phyloP scores from a whole-genome alignment of 2,888 invertebrate genomes.

The Eilema caniola region DNA sequence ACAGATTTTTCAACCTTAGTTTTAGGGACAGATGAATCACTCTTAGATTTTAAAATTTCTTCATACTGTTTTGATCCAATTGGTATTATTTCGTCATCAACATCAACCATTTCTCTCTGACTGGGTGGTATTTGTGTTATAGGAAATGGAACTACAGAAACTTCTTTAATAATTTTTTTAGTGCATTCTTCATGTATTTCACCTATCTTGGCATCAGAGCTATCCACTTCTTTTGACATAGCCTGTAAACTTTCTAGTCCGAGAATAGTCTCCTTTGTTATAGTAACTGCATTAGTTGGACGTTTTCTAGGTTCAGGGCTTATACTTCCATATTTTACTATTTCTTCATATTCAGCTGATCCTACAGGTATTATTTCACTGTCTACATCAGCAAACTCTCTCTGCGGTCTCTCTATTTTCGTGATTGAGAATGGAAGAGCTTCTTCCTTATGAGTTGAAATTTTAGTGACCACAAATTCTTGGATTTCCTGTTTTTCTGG shows the following conservation, averaged over 20 bases:
- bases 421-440: conserved; percentile 77
- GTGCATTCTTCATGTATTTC: conserved; percentile 70
- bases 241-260: conserved; percentile 60
- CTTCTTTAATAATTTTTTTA: conserved; percentile 71
- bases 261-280: conserved; percentile 62
- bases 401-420: conserved; percentile 72
- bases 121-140: conserved; percentile 79
- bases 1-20: conserved; percentile 78
- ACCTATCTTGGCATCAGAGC: conserved; percentile 24
- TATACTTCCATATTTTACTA: conserved; percentile 67
- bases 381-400: conserved; percentile 83
- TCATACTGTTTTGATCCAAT: conserved; percentile 79
- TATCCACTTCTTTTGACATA: conserved; percentile 1
- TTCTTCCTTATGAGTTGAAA: conserved; percentile 55
- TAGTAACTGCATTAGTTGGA: conserved; percentile 57
- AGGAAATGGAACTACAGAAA: conserved; percentile 81
- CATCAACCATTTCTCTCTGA: conserved; percentile 83
- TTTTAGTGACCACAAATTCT: conserved; percentile 62
- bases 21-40: conserved; percentile 84
- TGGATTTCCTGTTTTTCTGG: conserved; percentile 64
- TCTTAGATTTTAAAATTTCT: conserved; percentile 83
- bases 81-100: conserved; percentile 80
- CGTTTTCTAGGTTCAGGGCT: conserved; percentile 75
- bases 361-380: conserved; percentile 82
- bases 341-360: conserved; percentile 79